phyloP scores from a whole-genome alignment of 2,888 invertebrate genomes.

The Diploptera punctata region DNA sequence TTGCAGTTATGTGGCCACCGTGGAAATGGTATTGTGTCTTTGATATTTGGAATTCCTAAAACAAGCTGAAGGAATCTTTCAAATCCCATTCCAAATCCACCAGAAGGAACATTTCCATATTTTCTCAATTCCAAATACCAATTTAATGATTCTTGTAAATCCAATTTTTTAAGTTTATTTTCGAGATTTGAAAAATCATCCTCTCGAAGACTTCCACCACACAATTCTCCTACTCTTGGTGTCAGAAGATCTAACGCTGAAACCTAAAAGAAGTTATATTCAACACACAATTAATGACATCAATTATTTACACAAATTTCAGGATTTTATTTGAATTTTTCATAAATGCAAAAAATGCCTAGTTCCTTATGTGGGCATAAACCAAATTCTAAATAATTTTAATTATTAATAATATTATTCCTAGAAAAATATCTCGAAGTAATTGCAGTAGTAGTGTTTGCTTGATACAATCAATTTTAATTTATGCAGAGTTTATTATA shows the following conservation, averaged over 20 bases:
- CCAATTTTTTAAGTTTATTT: constrained; percentile 56
- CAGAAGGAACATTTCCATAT: constrained; percentile 89
- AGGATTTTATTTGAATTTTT: too few species aligned
- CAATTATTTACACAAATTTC: too few species aligned
- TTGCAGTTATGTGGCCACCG: constrained; percentile 89
- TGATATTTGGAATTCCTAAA: constrained; percentile 85
- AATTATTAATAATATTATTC: too few species aligned
- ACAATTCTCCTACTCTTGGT: constrained; percentile 91
- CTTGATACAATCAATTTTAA: too few species aligned
- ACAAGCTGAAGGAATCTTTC: constrained; percentile 88
- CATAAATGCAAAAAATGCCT: too few species aligned
- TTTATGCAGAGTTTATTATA: too few species aligned
- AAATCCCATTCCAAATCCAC: constrained; percentile 96
- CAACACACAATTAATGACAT: too few species aligned
- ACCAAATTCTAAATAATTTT: too few species aligned
- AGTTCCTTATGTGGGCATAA: too few species aligned
- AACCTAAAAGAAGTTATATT: constrained; percentile 68
- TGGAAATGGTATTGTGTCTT: constrained; percentile 94
- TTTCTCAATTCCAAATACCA: constrained; percentile 93
- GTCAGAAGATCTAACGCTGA: constrained; percentile 87
- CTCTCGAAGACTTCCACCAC: constrained; percentile 95
- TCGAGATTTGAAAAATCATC: constrained; percentile 70
- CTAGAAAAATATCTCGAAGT: too few species aligned
- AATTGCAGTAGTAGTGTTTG: too few species aligned
- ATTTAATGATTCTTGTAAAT: constrained; percentile 61